Conservation (phyloP, 2,113 vertebrate species). For the Entosphenus tridentatus region DNA sequence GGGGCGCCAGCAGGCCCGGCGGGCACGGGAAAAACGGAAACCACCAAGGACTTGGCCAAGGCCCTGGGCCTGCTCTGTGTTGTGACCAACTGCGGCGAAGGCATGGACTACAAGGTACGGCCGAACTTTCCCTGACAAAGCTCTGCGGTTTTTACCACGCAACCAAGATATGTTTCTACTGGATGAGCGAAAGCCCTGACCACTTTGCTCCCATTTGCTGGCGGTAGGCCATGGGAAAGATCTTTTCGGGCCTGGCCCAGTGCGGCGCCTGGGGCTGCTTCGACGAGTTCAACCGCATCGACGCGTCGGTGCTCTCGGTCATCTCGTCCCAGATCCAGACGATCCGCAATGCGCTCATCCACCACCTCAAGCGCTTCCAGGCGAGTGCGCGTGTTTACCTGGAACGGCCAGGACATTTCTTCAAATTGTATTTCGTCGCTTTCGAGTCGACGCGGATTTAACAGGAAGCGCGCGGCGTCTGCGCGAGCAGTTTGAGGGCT, state of each 20-base stretch:
- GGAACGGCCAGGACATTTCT: too few relatives aligned
- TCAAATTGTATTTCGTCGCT: neutral
- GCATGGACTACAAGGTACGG: conserved; percentile 86
- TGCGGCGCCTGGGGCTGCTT: conserved; percentile 97
- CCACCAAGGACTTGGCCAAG: conserved; percentile 88
- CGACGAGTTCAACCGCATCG: conserved; percentile 87
- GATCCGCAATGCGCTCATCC: conserved; percentile 62
- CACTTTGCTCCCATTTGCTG: too few relatives aligned
- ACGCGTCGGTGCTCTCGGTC: conserved; percentile 81
- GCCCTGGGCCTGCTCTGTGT: conserved; percentile 75
- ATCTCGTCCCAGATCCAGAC: conserved; percentile 92
- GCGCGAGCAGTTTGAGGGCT: conserved; percentile 54
- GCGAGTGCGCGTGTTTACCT: conserved; percentile 19
- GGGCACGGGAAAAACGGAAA: conserved; percentile 92
- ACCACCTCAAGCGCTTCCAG: conserved; percentile 45
- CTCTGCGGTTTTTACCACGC: too few relatives aligned
- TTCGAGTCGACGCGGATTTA: neutral
- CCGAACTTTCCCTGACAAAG: neutral
- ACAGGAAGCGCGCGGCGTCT: too few relatives aligned
- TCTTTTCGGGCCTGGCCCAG: conserved; percentile 72
- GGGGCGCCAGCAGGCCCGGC: conserved; percentile 77
- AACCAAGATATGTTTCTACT: too few relatives aligned
- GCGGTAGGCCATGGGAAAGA: conserved; percentile 65
- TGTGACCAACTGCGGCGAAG: conserved; percentile 90
- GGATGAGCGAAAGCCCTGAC: too few relatives aligned